These are phyloP conservation scores for Drosophila formosana DNA, from an alignment of 2,888 invertebrate genomes.

Conservation along the genomic window DNA sequence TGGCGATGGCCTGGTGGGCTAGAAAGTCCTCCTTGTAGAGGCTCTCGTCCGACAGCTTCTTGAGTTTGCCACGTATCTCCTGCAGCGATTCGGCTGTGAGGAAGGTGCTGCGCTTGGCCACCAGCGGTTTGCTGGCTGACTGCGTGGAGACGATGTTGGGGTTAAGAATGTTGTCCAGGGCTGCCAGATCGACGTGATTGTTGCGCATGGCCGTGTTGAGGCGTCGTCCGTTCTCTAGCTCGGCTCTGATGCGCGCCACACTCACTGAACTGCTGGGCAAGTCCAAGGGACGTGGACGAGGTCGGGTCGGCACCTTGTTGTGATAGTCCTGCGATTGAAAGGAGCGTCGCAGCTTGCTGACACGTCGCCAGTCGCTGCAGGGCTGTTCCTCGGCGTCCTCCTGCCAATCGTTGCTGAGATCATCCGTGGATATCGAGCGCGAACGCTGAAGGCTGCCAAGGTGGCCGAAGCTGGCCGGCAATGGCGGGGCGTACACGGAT, in stretches of 20 bases:
- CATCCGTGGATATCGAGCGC: slow-evolving; percentile 86
- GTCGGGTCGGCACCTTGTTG: slow-evolving; percentile 37
- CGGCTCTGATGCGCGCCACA: slow-evolving; percentile 86
- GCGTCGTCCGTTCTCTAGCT: slow-evolving; percentile 86
- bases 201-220: slow-evolving; percentile 86
- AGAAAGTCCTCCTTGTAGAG: slow-evolving; percentile 85
- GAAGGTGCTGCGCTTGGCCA: slow-evolving; percentile 83
- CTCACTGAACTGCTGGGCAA: slow-evolving; percentile 86
- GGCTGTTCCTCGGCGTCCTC: slow-evolving; percentile 85
- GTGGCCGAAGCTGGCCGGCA: slow-evolving; percentile 31
- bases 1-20: slow-evolving; percentile 53
- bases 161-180: slow-evolving; percentile 86
- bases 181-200: slow-evolving; percentile 86
- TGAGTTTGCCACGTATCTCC: slow-evolving; percentile 87
- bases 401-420: slow-evolving; percentile 85
- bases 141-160: slow-evolving; percentile 38
- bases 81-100: slow-evolving; percentile 88
- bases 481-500: slow-evolving; percentile 68
- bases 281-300: slow-evolving; percentile 79
- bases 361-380: slow-evolving; percentile 88
- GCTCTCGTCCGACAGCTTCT: slow-evolving; percentile 86
- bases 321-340: slow-evolving; percentile 88
- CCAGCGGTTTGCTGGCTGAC: slow-evolving; percentile 48
- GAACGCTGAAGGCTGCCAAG: slow-evolving; percentile 77
- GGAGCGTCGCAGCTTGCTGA: slow-evolving; percentile 88